Evolutionary conservation across 1,140 invertebrate species (phyloP), one percentile per base, ranked within the genome.

Genomic region (Caenorhabditis tropicalis): DNA sequence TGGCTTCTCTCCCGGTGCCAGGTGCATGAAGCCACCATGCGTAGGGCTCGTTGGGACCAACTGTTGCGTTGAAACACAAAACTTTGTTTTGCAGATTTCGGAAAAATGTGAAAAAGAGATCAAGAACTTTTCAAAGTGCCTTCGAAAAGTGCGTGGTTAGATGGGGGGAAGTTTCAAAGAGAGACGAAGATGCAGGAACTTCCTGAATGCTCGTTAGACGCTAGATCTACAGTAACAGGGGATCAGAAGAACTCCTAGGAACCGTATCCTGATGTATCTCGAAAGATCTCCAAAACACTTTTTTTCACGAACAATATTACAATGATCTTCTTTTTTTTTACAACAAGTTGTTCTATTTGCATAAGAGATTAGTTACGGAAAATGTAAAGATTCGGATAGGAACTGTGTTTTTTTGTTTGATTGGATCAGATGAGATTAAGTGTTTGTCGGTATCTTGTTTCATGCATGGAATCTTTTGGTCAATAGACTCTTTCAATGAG

Each of bases 1-100:
- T 74, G 65, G 65, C 65, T 74, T 36, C n/a, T 29, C 58, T 33
- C 31, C 58, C 58, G 65, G 65, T 74, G 65, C 65, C 65, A 74
- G 65, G 65, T 33, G 65, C 65, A 74, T 74, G 65, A 74, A 74
- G 65, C 65, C 65, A 74, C 65, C 65, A 74, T 74, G 65, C 36
- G 65, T 33, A 74, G 36, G 58, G 29, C 33, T 43, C 65, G 6
- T 43, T 74, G 29, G 15, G n/a, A 74, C 29, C 65, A 74, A 74
- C 65, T 74, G 65, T 74, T 74, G 58, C 65, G 65, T n/a, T 74
- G 36, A 74, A 74, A 74, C 65, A 31, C 65, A 43, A 31, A 74
- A 74, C 65, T 74, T 43, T 74, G 65, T 74, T 74, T 74, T 74
- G 19, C n/a, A n/a, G 16, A 58, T 58, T 58, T 58, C n/a, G 31